Conservation (phyloP, 2,113 vertebrate species). For the Paracanthobrama guichenoti region DNA sequence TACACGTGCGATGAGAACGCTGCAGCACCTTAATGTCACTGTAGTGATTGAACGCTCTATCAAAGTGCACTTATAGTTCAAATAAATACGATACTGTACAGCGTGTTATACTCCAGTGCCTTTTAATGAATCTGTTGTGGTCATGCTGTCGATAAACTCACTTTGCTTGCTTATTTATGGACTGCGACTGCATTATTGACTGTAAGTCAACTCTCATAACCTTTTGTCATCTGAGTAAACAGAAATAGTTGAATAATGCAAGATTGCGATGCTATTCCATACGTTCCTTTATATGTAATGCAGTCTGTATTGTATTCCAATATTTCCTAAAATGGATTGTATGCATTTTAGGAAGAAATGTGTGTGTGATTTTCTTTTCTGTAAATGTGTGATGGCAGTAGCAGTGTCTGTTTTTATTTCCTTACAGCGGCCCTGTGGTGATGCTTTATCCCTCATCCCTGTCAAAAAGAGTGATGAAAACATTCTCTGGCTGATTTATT, state of each 20-base stretch:
- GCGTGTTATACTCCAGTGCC: not conserved
- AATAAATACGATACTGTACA: slow-evolving; percentile 16
- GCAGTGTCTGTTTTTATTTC: slow-evolving; percentile 65
- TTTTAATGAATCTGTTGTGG: slow-evolving; percentile 23
- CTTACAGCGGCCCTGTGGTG: slow-evolving; percentile 65
- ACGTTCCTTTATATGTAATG: not conserved
- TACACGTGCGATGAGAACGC: slow-evolving; percentile 49
- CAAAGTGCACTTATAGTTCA: not conserved
- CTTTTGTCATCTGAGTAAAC: not conserved
- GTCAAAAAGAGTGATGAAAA: slow-evolving; percentile 52
- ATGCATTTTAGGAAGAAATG: not conserved
- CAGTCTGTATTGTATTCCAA: not conserved
- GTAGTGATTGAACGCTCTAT: slow-evolving; percentile 39
- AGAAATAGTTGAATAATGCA: slow-evolving; percentile 5
- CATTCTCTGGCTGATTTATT: slow-evolving; percentile 37
- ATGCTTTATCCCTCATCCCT: slow-evolving; percentile 64
- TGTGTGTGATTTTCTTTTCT: slow-evolving; percentile 4
- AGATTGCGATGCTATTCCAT: not conserved
- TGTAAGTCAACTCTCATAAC: slow-evolving; percentile 3
- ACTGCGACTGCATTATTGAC: not conserved
- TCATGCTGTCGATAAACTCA: slow-evolving; percentile 15
- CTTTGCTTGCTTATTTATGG: slow-evolving; percentile 24
- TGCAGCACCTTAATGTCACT: slow-evolving; percentile 59
- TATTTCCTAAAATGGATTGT: not conserved
- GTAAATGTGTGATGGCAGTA: slow-evolving; percentile 14